Percentiles rank a stretch among this genome's conserved stretches.
Evolutionary conservation across 2,797 vertebrate species (phyloP).

Genomic region (Onychomys leucogaster): DNA sequence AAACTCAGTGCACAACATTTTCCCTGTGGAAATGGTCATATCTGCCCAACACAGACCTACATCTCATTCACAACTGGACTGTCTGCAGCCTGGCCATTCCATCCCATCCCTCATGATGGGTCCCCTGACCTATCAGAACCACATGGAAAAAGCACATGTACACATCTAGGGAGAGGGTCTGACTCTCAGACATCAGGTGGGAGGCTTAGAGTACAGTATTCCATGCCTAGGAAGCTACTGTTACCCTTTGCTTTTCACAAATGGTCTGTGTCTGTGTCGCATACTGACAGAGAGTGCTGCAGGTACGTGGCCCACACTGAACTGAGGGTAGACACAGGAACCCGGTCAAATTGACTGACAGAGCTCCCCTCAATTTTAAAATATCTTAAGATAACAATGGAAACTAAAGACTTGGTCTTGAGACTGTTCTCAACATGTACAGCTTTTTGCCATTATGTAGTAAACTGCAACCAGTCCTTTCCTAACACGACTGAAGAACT

Average conservation of each 20-base stretch:
- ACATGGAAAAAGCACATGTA: not conserved
- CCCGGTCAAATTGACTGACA: not conserved
- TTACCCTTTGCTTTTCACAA: not conserved
- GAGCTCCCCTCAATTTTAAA: slow-evolving; percentile 1
- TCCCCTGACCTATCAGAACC: not conserved
- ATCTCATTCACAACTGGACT: not conserved
- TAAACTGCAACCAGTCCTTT: not conserved
- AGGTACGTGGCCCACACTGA: not conserved
- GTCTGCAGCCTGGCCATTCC: not conserved
- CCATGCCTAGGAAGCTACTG: not conserved
- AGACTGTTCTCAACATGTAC: slow-evolving; percentile 27
- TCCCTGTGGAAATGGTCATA: not conserved
- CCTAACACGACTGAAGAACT: not conserved
- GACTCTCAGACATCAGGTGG: not conserved
- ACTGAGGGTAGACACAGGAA: slow-evolving; percentile 41
- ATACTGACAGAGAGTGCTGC: not conserved
- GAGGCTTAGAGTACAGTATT: not conserved
- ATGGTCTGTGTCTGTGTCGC: not conserved
- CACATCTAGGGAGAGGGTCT: not conserved
- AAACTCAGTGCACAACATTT: not conserved
- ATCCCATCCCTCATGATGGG: not conserved
- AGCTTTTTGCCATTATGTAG: not conserved
- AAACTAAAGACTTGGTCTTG: not conserved
- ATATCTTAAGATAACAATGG: not conserved
- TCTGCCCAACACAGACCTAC: not conserved